Evolutionary conservation across 2,888 invertebrate genomes (phyloP).

Genomic region (Ctenicera cuprea): DNA sequence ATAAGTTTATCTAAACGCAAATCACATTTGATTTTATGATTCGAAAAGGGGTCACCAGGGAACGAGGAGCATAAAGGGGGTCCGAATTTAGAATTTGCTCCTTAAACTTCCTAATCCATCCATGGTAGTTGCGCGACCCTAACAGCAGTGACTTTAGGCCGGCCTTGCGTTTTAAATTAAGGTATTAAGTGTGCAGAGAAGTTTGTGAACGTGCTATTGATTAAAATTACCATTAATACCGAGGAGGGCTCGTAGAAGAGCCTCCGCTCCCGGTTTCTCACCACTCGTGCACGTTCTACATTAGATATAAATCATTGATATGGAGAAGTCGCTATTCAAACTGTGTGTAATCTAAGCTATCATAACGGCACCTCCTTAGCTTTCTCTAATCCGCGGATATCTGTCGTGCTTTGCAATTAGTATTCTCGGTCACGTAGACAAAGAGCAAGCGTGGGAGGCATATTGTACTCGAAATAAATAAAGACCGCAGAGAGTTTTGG

Average conservation of each 20-base stretch:
- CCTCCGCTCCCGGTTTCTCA: constrained; percentile 2
- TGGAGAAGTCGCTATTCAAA: constrained; percentile 47
- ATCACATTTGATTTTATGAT: too few relatives aligned
- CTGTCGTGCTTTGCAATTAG: constrained; percentile 47
- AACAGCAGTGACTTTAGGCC: constrained; percentile 23
- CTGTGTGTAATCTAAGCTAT: constrained; percentile 48
- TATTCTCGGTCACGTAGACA: constrained; percentile 50
- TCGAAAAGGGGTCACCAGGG: background rate
- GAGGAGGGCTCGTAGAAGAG: background rate
- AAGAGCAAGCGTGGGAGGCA: constrained; percentile 39
- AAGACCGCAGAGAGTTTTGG: constrained; percentile 46
- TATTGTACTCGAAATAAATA: constrained; percentile 47
- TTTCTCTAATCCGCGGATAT: constrained; percentile 47
- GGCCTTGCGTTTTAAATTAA: constrained; percentile 34
- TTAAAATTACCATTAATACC: constrained; percentile 46
- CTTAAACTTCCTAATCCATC: constrained; percentile 31
- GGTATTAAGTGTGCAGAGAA: constrained; percentile 29
- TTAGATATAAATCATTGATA: constrained; percentile 52
- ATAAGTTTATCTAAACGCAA: too few relatives aligned
- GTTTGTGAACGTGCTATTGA: constrained; percentile 39
- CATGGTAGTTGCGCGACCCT: constrained; percentile 12
- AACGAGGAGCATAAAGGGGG: background rate
- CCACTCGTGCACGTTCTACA: constrained; percentile 38
- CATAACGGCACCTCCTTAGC: constrained; percentile 49
- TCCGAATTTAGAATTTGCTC: constrained; percentile 21